These are phyloP conservation scores for Thunnus thynnus DNA, from an alignment of 2,113 vertebrate species.

Conservation along the genomic window DNA sequence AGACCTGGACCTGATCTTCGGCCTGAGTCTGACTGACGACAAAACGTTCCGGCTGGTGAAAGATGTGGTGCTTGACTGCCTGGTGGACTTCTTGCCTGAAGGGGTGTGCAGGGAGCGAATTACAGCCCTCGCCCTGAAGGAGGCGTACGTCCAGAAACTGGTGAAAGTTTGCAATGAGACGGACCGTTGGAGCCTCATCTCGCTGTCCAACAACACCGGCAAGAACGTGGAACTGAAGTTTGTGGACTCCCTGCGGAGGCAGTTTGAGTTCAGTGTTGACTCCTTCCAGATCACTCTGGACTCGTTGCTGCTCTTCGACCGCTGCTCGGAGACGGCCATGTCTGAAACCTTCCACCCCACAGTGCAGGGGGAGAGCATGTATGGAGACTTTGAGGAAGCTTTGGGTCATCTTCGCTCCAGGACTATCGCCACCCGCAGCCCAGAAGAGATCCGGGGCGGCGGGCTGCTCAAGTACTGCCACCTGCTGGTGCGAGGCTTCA, in stretches of 20 bases:
- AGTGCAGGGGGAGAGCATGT: slow-evolving; percentile 93
- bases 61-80: slow-evolving; percentile 94
- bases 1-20: slow-evolving; percentile 95
- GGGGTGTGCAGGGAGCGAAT: slow-evolving; percentile 93
- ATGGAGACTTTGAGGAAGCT: slow-evolving; percentile 92
- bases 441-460: slow-evolving; percentile 94
- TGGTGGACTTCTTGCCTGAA: slow-evolving; percentile 92
- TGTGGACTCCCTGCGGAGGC: slow-evolving; percentile 91
- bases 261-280: slow-evolving; percentile 95
- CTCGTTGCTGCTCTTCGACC: slow-evolving; percentile 92
- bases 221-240: slow-evolving; percentile 96
- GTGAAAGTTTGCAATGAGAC: slow-evolving; percentile 96
- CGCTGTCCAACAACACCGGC: slow-evolving; percentile 93
- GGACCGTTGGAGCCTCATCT: slow-evolving; percentile 97
- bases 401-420: slow-evolving; percentile 89
- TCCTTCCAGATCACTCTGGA: slow-evolving; percentile 96
- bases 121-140: slow-evolving; percentile 91
- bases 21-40: slow-evolving; percentile 87
- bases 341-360: slow-evolving; percentile 94
- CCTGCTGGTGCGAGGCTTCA: slow-evolving; percentile 92
- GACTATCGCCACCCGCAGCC: slow-evolving; percentile 92
- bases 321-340: slow-evolving; percentile 92
- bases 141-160: slow-evolving; percentile 95
- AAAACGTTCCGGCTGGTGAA: slow-evolving; percentile 91
- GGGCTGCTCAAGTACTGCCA: slow-evolving; percentile 97